Percentiles rank a stretch among this genome's conserved stretches.
These are phyloP conservation scores for Polyergus mexicanus DNA, from an alignment of 1,140 invertebrate genomes.

Conservation along the genomic window DNA sequence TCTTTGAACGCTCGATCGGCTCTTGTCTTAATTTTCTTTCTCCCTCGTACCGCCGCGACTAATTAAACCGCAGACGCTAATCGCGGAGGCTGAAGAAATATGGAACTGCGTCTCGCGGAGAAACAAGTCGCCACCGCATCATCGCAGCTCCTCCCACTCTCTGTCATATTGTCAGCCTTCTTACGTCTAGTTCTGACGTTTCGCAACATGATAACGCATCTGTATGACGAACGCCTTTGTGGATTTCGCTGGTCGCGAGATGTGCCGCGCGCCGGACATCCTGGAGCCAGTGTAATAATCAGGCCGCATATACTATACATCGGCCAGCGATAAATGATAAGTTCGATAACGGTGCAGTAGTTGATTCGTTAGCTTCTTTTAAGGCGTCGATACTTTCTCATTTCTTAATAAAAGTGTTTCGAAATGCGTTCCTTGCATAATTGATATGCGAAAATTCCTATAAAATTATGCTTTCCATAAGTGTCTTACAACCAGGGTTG, in stretches of 20 bases:
- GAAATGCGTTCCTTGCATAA: not conserved
- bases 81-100: slow-evolving; percentile 37
- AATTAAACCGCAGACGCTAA: slow-evolving; percentile 50
- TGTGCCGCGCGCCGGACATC: slow-evolving; percentile 40
- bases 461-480: not conserved
- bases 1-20: not conserved
- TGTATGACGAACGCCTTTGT: slow-evolving; percentile 52
- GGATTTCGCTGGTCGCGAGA: slow-evolving; percentile 20
- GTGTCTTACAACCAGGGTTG: too few species aligned
- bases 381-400: not conserved
- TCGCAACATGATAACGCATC: slow-evolving; percentile 70
- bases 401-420: slow-evolving; percentile 1
- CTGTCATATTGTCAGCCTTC: slow-evolving; percentile 21
- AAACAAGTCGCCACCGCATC: slow-evolving; percentile 43
- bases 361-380: not conserved
- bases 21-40: slow-evolving; percentile 26
- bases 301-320: slow-evolving; percentile 7
- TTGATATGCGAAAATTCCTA: not conserved
- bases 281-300: slow-evolving; percentile 37
- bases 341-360: not conserved
- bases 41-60: not conserved
- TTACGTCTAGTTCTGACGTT: slow-evolving; percentile 51
- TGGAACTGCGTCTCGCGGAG: not conserved
- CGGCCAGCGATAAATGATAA: slow-evolving; percentile 7
- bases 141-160: slow-evolving; percentile 25